These are phyloP conservation scores for Apodemia duryi DNA, from an alignment of 2,888 invertebrate genomes.

Conservation along the genomic window DNA sequence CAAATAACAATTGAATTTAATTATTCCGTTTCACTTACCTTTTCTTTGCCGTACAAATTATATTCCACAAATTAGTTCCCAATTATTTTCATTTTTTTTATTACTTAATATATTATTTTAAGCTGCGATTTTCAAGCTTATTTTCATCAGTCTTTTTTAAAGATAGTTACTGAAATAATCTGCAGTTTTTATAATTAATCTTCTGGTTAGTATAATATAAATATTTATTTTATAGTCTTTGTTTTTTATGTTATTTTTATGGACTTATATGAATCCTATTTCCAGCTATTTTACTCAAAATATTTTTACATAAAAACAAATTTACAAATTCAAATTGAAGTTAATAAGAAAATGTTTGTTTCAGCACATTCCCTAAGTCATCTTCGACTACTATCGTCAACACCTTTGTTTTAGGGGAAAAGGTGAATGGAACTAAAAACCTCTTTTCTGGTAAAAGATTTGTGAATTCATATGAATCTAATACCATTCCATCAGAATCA, in stretches of 20 bases:
- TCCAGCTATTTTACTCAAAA: conserved; percentile 14
- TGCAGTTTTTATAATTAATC: background rate
- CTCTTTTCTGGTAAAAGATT: conserved; percentile 77
- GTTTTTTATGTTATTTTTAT: background rate
- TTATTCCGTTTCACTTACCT: background rate
- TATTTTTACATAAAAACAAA: conserved; percentile 11
- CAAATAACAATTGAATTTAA: too few species aligned
- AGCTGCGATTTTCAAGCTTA: conserved; percentile 5
- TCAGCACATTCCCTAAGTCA: conserved; percentile 83
- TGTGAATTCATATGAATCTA: conserved; percentile 82
- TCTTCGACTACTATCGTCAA: conserved; percentile 83
- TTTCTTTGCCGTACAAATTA: background rate
- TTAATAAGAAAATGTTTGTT: conserved; percentile 80
- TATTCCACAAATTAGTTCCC: background rate
- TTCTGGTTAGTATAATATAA: conserved; percentile 1
- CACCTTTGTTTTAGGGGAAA: conserved; percentile 67
- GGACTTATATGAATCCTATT: background rate
- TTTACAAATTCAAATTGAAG: conserved; percentile 52
- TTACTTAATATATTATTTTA: background rate
- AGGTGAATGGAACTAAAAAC: conserved; percentile 77
- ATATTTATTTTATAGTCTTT: background rate
- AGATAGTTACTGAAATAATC: conserved; percentile 2
- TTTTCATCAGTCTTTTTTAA: conserved; percentile 6
- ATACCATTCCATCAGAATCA: conserved; percentile 79
- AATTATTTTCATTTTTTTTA: background rate